Percentiles rank a stretch among this genome's conserved stretches.
These are phyloP conservation scores for Selene dorsalis DNA, from an alignment of 2,797 vertebrate genomes.

Conservation along the genomic window DNA sequence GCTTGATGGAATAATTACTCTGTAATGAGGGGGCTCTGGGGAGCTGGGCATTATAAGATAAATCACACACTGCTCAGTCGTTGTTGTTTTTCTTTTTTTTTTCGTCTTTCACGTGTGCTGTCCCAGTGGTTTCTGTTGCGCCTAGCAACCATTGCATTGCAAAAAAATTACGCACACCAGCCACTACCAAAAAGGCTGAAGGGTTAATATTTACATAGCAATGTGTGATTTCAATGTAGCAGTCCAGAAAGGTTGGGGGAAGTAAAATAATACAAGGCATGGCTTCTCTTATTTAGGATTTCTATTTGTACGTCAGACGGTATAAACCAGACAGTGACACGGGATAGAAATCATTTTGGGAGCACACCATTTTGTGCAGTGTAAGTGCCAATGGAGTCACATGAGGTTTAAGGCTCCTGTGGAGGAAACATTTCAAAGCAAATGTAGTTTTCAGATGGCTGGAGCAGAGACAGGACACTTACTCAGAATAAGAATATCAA, in stretches of 20 bases:
- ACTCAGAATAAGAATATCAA: constrained; percentile 11
- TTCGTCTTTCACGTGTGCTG: constrained; percentile 14
- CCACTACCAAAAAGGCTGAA: not conserved
- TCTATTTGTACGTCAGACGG: not conserved
- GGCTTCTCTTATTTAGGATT: not conserved
- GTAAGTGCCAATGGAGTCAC: constrained; percentile 16
- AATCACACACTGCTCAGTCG: constrained; percentile 22
- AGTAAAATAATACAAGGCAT: not conserved
- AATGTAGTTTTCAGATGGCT: constrained; percentile 20
- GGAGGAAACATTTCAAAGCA: constrained; percentile 46
- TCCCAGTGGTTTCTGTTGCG: constrained; percentile 9
- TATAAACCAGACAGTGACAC: not conserved
- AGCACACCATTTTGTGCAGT: constrained; percentile 2
- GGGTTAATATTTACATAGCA: not conserved
- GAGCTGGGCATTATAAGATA: constrained; percentile 27
- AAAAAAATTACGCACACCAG: no score
- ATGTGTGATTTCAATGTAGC: not conserved
- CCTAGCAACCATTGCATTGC: constrained; percentile 11
- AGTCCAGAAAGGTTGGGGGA: not conserved
- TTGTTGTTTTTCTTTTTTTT: not conserved
- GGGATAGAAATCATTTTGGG: not conserved
- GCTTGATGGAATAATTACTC: constrained; percentile 50
- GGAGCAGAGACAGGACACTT: constrained; percentile 10
- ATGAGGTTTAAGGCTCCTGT: constrained; percentile 45
- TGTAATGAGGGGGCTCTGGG: constrained; percentile 54